Conservation (phyloP, 2,888 invertebrate genomes). For the Odontomyia ornata region DNA sequence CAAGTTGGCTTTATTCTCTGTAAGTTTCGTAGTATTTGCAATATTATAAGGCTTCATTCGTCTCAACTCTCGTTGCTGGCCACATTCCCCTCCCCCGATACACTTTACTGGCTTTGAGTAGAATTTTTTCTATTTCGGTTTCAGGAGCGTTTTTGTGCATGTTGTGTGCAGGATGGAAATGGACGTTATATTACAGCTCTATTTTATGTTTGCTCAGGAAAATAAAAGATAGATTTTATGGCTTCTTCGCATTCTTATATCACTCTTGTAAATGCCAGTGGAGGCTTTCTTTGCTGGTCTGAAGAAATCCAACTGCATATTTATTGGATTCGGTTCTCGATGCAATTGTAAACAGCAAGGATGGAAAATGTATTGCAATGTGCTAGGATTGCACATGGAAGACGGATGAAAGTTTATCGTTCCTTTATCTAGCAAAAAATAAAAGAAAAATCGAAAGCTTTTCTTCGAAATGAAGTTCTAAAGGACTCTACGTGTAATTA, state of each 20-base stretch:
- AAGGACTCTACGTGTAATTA: too few species aligned
- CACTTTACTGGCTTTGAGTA: not conserved
- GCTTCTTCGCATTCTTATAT: not conserved
- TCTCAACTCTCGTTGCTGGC: not conserved
- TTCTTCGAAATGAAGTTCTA: too few species aligned
- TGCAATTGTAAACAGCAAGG: too few species aligned
- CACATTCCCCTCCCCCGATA: too few species aligned
- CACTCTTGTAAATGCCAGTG: not conserved
- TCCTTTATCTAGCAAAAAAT: too few species aligned
- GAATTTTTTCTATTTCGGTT: not conserved
- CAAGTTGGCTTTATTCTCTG: not conserved
- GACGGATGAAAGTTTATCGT: too few species aligned
- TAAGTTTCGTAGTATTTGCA: not conserved
- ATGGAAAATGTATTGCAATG: too few species aligned
- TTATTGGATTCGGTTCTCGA: not conserved
- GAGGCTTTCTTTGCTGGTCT: not conserved
- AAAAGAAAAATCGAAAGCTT: too few species aligned
- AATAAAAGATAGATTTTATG: conserved; percentile 18
- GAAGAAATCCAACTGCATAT: not conserved
- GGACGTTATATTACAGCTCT: conserved; percentile 1
- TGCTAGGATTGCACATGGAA: too few species aligned
- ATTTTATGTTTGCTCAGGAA: not conserved
- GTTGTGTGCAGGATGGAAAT: not conserved
- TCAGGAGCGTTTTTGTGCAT: not conserved
- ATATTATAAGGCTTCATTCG: not conserved